Evolutionary conservation across 2,888 invertebrate species (phyloP), one percentile per base, ranked within the genome.

Genomic region (Plagiodera versicolora): DNA sequence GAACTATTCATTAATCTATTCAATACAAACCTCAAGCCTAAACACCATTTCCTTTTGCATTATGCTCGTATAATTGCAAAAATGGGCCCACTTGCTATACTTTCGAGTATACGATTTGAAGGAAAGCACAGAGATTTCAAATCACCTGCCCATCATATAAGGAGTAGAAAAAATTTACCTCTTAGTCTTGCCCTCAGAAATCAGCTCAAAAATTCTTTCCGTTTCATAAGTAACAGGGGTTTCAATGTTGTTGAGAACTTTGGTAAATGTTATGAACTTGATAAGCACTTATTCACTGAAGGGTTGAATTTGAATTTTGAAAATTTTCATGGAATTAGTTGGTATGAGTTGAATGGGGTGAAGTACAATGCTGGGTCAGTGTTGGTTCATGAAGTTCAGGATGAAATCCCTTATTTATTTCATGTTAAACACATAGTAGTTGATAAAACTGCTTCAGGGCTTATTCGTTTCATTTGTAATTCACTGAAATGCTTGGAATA

Each of bases 281-380:
- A 48, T 20, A 10, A 18, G 24, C 48, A 48, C 20, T 19, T 48
- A 11, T 48, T 20, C 24, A 48, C 48, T 49, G 49, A 49, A 49
- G 49, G 24, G 30, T 28, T 49, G 28, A 10, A 49, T 28, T 49
- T 49, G 5, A 28, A n/a, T 17, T 49, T 28, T 49, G 49, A 28
- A n/a, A 49, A 49, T 49, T 49, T 17, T 9, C 6, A 49, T 49
- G 49, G 49, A 49, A 49, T 49, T 28, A 49, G 17, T 28, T 49
- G 49, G 49, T 49, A 49, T 28, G 49, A 49, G 28, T 49, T 49
- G 49, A 49, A 49, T 49, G 49, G 49, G 28, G 49, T 49, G n/a
- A 49, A 49, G 49, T 49, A 49, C 17, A 28, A 28, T 49, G 28
- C 49, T 49, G 49, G 49, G 4, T 28, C 49, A 28, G 49, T 49